These are phyloP conservation scores for Psilanteris sp. DNA, from an alignment of 1,140 invertebrate genomes.

Conservation along the genomic window DNA sequence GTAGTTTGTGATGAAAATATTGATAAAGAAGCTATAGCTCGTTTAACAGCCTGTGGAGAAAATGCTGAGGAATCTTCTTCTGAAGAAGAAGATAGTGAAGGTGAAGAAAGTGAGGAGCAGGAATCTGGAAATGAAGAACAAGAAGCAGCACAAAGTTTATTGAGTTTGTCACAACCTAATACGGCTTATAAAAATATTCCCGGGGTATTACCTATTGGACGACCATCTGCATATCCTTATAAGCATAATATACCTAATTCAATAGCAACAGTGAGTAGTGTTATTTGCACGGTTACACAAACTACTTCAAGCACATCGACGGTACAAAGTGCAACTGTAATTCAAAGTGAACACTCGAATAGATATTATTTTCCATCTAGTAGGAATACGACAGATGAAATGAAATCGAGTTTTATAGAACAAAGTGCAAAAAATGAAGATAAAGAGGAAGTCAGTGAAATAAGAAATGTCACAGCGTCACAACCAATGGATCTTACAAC, in stretches of 20 bases:
- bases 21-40: slow-evolving; percentile 83
- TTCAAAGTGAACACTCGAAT: slow-evolving; percentile 69
- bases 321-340: slow-evolving; percentile 63
- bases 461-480: slow-evolving; percentile 50
- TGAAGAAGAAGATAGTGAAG: slow-evolving; percentile 82
- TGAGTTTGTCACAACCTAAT: slow-evolving; percentile 85
- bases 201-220: slow-evolving; percentile 80
- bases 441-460: slow-evolving; percentile 62
- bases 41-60: slow-evolving; percentile 75
- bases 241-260: slow-evolving; percentile 71
- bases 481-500: slow-evolving; percentile 83
- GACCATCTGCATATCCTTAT: slow-evolving; percentile 84
- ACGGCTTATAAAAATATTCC: slow-evolving; percentile 74
- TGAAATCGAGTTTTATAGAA: slow-evolving; percentile 64
- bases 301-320: slow-evolving; percentile 39
- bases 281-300: slow-evolving; percentile 41
- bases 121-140: slow-evolving; percentile 84
- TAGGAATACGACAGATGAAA: slow-evolving; percentile 67
- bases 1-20: slow-evolving; percentile 86
- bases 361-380: slow-evolving; percentile 78
- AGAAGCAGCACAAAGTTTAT: slow-evolving; percentile 91
- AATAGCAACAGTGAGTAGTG: slow-evolving; percentile 39
- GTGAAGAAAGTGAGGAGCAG: slow-evolving; percentile 80
- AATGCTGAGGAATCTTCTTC: slow-evolving; percentile 74
- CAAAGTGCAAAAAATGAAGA: slow-evolving; percentile 64